A percentile compares a stretch with the other conserved stretches of the same genome.
These are phyloP conservation scores for Paratilapia polleni DNA, from an alignment of 2,113 vertebrate genomes.

Conservation along the genomic window DNA sequence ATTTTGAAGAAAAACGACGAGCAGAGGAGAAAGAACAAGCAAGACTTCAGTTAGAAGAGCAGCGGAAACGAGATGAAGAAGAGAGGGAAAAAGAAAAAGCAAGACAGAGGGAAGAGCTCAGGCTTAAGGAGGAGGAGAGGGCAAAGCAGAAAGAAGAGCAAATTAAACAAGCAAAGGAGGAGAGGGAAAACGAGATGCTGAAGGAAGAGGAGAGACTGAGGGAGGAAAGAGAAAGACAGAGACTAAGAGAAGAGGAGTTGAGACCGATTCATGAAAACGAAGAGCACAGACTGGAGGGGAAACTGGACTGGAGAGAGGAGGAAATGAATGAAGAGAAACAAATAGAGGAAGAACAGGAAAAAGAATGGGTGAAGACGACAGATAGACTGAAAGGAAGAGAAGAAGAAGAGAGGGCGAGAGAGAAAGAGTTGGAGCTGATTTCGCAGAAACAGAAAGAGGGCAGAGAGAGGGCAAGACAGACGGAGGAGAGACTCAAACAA, in stretches of 20 bases:
- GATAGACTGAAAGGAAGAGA: neutral
- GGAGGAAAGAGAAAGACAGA: slow-evolving; percentile 6
- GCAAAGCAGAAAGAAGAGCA: slow-evolving; percentile 2
- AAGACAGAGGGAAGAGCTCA: slow-evolving; percentile 5
- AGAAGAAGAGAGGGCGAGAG: neutral
- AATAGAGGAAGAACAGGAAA: neutral
- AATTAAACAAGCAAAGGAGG: neutral
- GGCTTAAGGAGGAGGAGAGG: slow-evolving; percentile 6
- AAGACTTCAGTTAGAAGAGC: slow-evolving; percentile 16
- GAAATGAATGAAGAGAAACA: neutral
- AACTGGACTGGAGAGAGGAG: too few species aligned
- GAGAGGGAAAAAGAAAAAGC: slow-evolving; percentile 16
- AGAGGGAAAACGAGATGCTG: neutral
- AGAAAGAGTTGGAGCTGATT: slow-evolving; percentile 2
- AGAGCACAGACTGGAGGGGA: neutral
- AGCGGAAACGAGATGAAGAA: slow-evolving; percentile 21
- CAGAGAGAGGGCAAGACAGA: neutral
- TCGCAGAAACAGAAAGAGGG: slow-evolving; percentile 24
- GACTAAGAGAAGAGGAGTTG: neutral
- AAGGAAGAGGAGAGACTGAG: slow-evolving; percentile 23
- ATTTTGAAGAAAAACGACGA: slow-evolving; percentile 34
- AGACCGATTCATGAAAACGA: too few species aligned
- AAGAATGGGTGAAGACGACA: neutral
- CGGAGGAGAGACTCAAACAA: slow-evolving; percentile 27
- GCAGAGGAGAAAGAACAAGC: slow-evolving; percentile 42